These are phyloP conservation scores for Spodoptera frugiperda DNA, from an alignment of 1,140 invertebrate genomes.

Conservation along the genomic window DNA sequence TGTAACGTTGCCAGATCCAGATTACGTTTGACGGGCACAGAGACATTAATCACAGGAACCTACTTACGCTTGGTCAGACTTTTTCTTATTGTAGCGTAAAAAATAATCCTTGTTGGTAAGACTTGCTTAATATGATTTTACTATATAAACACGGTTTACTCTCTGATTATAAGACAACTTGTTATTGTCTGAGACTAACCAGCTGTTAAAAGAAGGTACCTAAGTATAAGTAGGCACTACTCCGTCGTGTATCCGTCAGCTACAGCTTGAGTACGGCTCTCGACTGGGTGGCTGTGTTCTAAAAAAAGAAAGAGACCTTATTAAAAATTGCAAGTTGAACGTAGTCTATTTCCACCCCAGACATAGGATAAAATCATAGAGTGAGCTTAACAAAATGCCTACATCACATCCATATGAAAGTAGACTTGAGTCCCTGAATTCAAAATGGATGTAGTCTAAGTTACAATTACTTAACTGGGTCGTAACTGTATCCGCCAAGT, in stretches of 20 bases:
- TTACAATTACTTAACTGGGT: conserved; percentile 49
- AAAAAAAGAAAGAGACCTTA: too few species aligned
- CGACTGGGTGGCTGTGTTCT: too few species aligned
- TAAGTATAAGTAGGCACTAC: too few species aligned
- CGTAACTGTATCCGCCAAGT: conserved; percentile 46
- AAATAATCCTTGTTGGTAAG: not conserved
- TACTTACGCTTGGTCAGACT: not conserved
- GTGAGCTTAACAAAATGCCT: not conserved
- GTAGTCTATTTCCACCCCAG: too few species aligned
- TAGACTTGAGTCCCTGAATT: conserved; percentile 10
- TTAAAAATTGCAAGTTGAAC: too few species aligned
- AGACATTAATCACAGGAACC: conserved; percentile 12
- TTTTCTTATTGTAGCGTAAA: conserved; percentile 12
- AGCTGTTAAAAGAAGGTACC: too few species aligned
- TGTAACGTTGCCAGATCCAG: conserved; percentile 26
- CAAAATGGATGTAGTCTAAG: conserved; percentile 36
- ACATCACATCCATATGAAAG: conserved; percentile 3
- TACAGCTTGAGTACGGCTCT: too few species aligned
- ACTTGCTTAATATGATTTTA: too few species aligned
- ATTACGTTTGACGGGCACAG: conserved; percentile 10
- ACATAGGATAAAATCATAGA: not conserved
- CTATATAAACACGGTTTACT: too few species aligned
- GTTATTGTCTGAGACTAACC: too few species aligned
- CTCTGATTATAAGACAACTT: too few species aligned
- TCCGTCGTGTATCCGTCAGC: too few species aligned